These are phyloP conservation scores for Umimayanthus chanpuru DNA, from an alignment of 92 coral and sea anemone species.

Conservation along the genomic window DNA sequence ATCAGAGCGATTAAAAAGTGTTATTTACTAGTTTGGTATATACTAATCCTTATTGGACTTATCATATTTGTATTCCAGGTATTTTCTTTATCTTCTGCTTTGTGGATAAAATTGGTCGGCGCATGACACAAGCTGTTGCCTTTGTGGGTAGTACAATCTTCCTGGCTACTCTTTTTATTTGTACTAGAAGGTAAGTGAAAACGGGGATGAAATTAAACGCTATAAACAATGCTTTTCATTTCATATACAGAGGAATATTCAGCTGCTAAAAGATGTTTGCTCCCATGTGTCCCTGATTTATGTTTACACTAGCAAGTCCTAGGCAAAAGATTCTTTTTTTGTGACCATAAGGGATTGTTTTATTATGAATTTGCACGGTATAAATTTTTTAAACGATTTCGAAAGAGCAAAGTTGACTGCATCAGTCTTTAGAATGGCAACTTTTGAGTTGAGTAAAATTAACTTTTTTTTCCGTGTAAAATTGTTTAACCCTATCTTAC, in stretches of 20 bases:
- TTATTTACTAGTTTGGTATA: not conserved
- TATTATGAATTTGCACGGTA: no score
- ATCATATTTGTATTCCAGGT: constrained; percentile 51
- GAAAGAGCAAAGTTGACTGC: not conserved
- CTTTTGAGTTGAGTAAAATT: no score
- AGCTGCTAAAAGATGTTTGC: not conserved
- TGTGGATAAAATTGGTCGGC: constrained; percentile 94
- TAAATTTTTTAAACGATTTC: no score
- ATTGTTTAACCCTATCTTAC: no score
- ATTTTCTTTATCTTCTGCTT: constrained; percentile 68
- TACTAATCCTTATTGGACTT: no score
- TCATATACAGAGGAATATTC: not conserved
- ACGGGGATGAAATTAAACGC: no score
- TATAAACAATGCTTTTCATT: no score
- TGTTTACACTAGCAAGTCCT: no score
- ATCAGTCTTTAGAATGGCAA: no score
- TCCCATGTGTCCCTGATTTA: not conserved
- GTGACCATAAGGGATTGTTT: no score
- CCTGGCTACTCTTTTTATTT: constrained; percentile 81
- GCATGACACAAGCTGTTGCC: constrained; percentile 83
- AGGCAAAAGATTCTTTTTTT: no score
- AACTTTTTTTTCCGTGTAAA: no score
- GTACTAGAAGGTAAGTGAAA: constrained; percentile 80
- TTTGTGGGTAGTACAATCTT: constrained; percentile 77
- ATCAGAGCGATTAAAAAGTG: not conserved